Base-by-base conservation (phyloP, 2,113 vertebrate genomes). In the Etia nguti region DNA sequence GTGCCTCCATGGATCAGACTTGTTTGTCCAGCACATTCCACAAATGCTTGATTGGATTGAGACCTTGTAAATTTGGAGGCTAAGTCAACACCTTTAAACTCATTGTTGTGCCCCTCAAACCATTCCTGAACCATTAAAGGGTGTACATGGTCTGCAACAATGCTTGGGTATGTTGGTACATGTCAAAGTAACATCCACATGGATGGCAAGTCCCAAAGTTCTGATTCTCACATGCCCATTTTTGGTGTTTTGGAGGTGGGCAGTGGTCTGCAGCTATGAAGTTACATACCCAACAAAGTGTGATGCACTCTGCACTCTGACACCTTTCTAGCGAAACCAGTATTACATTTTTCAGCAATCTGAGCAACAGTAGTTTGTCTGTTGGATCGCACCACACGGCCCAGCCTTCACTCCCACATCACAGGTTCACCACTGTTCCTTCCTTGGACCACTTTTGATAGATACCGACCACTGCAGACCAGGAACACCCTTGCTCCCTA, bases 51-150 rank as follows among this genome's bases (percentile, higher is more conserved):
- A 65, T 38, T 38, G 12, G 60, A 38, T 5, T 65, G 1, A 65
- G 34, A 65, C 60, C 60, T 34, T 65, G 20, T 65, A 38, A 38
- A 65, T 38, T n/a, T 65, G 20, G 34, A 0, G 20, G 34, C 20
- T 10, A 65, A 38, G 12, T 38, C 20, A 65, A 65, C 3, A 65
- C 34, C 0, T 65, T 65, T n/a, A 65, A 65, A 8, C 0, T 65
- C 6, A 65, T 65, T 65, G 60, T 38, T 65, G 60, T 65, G 60
- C 6, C 60, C 20, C 20, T 65, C 20, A 65, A 65, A 65, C 6
- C 0, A 38, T 38, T 38, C 8, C 8, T 38, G 36, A 38, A 38
- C 9, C 9, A n/a, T 65, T 65, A 65, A 38, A 65, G 60, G 10
- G 60, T 38, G 10, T 38, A 65, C 20, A 65, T 65, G 34, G 56